Evolutionary conservation across 2,888 invertebrate genomes (phyloP), one percentile per base, ranked within the genome.

Genomic region (Andrena bicolor): DNA sequence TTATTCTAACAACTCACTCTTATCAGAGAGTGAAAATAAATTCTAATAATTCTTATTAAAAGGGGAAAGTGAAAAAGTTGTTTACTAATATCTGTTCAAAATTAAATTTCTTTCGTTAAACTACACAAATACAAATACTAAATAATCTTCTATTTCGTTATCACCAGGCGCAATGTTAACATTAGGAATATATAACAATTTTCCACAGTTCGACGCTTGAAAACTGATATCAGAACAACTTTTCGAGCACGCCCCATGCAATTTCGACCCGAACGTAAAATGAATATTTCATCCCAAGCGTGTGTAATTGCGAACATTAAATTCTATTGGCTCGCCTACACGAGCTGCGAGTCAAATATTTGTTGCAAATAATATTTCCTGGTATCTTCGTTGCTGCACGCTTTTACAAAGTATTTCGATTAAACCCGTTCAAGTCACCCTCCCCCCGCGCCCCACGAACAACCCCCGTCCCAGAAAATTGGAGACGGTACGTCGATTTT

Each of bases 361-460:
- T 66, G 1, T 30, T 20, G 35, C 23, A 13, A 26, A n/a, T 69
- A 69, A 60, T 32, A 69, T 60, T 75, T 60, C 7, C 32, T 49
- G n/a, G 8, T 0, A 23, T 68, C 13, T 13, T 41, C 23, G 13
- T 41, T 16, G 23, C 32, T 20, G 10, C 8, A n/a, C 30, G 13
- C 26, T 48, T 49, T 75, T 49, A n/a, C 35, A 23, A 58, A 58
- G 35, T 30, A 23, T 58, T 74, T 74, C 35, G 23, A 41, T 74
- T 66, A 48, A 74, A 56, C n/a, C 6, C 32, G 23, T 13, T 13
- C 41, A 41, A 41, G 41, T 41, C 41, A 2, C n/a, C 53, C n/a
- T 8, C 53, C 8, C 20, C 2, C 53, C 53, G 1, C 53, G 6
- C 53, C 20, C 6, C 20, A 1, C 20, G 10, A 10, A 16, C n/a